Conservation (phyloP, 2,113 vertebrate genomes). For the Crotalus horridus region DNA sequence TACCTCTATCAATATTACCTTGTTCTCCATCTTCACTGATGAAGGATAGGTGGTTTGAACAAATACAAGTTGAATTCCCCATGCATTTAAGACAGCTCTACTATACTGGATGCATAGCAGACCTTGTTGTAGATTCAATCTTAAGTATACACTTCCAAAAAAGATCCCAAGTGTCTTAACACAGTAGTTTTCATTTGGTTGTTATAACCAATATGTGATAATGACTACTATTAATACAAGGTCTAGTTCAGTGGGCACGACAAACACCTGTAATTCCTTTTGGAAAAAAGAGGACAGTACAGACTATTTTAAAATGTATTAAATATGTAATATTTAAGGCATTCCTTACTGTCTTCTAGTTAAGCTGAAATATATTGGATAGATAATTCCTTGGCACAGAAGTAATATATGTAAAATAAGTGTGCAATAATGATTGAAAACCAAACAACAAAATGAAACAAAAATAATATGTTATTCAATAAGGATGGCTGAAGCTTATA, state of each 20-base stretch:
- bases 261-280: not conserved
- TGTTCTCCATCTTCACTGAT: not conserved
- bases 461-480: not conserved
- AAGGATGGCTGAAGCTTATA: not conserved
- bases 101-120: not conserved
- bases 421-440: not conserved
- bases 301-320: not conserved
- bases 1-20: not conserved
- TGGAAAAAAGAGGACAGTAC: not conserved
- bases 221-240: not conserved
- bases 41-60: not conserved
- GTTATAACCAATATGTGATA: not conserved
- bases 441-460: not conserved
- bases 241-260: not conserved
- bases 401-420: not conserved
- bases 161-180: not conserved
- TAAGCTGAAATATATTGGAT: not conserved
- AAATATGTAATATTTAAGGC: not conserved
- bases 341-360: not conserved
- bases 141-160: not conserved
- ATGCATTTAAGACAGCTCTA: not conserved
- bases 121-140: not conserved
- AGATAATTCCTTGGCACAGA: not conserved
- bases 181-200: not conserved
- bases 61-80: not conserved